phyloP scores from a whole-genome alignment of 2,888 invertebrate genomes.

The Linnaemya vulpina region DNA sequence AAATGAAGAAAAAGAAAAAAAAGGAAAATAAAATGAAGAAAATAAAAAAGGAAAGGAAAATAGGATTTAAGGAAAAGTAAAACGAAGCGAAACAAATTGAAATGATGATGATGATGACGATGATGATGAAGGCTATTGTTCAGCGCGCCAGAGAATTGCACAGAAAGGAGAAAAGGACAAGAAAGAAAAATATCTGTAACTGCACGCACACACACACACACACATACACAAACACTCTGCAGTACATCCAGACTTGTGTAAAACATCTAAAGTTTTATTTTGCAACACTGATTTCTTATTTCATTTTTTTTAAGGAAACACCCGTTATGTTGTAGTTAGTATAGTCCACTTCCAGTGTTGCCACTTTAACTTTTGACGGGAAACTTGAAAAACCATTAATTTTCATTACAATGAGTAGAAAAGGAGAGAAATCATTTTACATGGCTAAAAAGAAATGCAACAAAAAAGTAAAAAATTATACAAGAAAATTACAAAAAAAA shows the following conservation, averaged over 20 bases:
- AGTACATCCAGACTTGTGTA: not conserved
- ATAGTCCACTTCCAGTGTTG: conserved; percentile 65
- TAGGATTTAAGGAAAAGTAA: conserved; percentile 24
- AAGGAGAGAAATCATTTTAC: conserved; percentile 5
- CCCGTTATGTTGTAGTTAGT: conserved; percentile 52
- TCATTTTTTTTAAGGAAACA: conserved; percentile 48
- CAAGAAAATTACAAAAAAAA: no score
- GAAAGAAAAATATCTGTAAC: not conserved
- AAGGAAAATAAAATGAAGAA: no score
- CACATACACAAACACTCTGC: not conserved
- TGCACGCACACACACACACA: not conserved
- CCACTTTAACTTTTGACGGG: conserved; percentile 63
- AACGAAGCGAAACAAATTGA: conserved; percentile 54
- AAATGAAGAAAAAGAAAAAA: not conserved
- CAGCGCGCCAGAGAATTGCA: conserved; percentile 49
- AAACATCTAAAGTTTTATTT: conserved; percentile 25
- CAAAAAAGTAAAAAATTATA: not conserved
- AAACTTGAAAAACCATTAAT: conserved; percentile 72
- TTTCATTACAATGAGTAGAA: conserved; percentile 63
- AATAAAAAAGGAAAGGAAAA: conserved; percentile 32
- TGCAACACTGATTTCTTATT: not conserved
- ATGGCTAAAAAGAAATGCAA: conserved; percentile 4
- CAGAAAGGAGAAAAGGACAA: not conserved
- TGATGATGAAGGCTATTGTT: conserved; percentile 68
- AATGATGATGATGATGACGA: conserved; percentile 68